Percentiles rank a stretch among this genome's conserved stretches.
These are phyloP conservation scores for Anorthoa munda DNA, from an alignment of 2,888 invertebrate genomes.

Conservation along the genomic window DNA sequence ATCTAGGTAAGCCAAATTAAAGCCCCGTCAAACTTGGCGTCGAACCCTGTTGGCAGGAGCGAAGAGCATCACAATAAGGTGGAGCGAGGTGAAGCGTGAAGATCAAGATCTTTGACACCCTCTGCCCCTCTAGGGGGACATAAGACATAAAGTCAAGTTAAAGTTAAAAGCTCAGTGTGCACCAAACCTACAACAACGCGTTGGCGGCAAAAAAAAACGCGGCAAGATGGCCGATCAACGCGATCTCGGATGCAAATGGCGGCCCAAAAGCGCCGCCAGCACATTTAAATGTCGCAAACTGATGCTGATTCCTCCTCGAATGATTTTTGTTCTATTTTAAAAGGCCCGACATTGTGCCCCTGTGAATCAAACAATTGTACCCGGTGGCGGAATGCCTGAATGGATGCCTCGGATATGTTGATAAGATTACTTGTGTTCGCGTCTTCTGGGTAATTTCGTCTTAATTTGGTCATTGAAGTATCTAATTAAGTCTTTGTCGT, in stretches of 20 bases:
- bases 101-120: too few species aligned
- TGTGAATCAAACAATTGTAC: constrained; percentile 74
- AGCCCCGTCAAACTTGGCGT: too few species aligned
- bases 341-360: constrained; percentile 73
- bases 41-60: too few species aligned
- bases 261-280: constrained; percentile 86
- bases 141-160: too few species aligned
- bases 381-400: constrained; percentile 68
- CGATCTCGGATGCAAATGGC: constrained; percentile 89
- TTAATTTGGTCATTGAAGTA: constrained; percentile 59
- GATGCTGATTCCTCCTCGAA: constrained; percentile 76
- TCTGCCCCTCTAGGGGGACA: too few species aligned
- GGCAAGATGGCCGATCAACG: constrained; percentile 85
- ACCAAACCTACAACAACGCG: constrained; percentile 60
- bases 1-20: too few species aligned
- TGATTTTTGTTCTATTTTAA: constrained; percentile 87
- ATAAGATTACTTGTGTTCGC: constrained; percentile 65
- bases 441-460: constrained; percentile 51
- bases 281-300: constrained; percentile 87
- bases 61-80: too few species aligned
- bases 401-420: constrained; percentile 66
- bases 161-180: constrained; percentile 59
- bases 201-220: constrained; percentile 80
- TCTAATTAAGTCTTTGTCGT: constrained; percentile 61
- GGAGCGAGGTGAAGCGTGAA: too few species aligned